phyloP scores from a whole-genome alignment of 2,797 vertebrate genomes.

The Enteromius afrohamiltoni region DNA sequence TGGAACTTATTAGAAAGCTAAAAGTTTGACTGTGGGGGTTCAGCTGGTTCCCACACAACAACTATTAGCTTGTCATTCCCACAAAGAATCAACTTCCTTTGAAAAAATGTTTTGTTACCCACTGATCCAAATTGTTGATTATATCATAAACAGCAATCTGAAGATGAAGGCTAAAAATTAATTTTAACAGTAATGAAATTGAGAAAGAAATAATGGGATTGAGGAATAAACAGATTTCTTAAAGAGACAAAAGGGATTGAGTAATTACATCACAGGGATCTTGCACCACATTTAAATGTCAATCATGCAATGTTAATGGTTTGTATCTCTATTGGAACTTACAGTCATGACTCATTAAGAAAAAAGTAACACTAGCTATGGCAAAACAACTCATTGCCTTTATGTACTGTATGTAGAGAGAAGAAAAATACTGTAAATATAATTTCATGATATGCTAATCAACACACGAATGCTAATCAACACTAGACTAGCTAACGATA shows the following conservation, averaged over 20 bases:
- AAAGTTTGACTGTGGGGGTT: slow-evolving; percentile 22
- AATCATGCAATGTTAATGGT: background rate
- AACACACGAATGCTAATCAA: background rate
- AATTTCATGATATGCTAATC: background rate
- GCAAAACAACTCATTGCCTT: background rate
- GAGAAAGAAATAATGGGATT: background rate
- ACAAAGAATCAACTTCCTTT: slow-evolving; percentile 12
- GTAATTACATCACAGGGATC: background rate
- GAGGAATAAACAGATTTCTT: slow-evolving; percentile 20
- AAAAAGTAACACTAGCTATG: background rate
- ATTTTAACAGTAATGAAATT: background rate
- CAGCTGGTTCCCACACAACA: background rate
- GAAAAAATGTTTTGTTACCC: background rate
- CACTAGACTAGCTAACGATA: background rate
- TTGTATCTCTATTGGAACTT: background rate
- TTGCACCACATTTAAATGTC: slow-evolving; percentile 20
- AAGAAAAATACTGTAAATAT: background rate
- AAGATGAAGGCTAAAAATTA: background rate
- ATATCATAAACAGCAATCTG: slow-evolving; percentile 7
- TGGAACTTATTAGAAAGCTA: slow-evolving; percentile 32
- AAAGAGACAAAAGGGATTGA: slow-evolving; percentile 8
- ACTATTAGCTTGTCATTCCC: slow-evolving; percentile 6
- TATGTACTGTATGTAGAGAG: background rate
- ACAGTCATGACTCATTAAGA: background rate
- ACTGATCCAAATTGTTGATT: background rate